These are phyloP conservation scores for Ameiurus melas DNA, from an alignment of 2,113 vertebrate species.

Conservation along the genomic window DNA sequence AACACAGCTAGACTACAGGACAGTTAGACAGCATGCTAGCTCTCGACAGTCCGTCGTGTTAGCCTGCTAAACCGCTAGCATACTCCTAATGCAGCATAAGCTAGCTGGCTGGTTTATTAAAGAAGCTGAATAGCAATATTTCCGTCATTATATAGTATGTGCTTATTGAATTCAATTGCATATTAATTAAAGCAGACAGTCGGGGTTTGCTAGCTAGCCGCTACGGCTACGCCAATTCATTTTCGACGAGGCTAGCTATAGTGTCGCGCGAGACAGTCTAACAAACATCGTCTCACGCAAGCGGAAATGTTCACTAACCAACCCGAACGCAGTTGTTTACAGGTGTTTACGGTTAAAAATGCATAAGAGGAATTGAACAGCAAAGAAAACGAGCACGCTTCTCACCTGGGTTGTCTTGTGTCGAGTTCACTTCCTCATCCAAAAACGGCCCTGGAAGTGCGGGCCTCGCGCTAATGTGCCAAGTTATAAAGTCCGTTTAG, in stretches of 20 bases:
- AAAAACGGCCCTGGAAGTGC: slow-evolving; percentile 69
- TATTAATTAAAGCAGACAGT: neutral
- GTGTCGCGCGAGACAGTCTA: neutral
- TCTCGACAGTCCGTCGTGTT: neutral
- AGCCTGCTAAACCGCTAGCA: slow-evolving; percentile 7
- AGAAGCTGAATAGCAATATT: too few relatives aligned
- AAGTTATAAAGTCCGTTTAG: slow-evolving; percentile 67
- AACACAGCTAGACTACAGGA: neutral
- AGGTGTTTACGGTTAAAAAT: neutral
- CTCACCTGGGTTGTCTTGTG: slow-evolving; percentile 63
- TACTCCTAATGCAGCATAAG: too few relatives aligned
- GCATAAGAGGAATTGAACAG: too few relatives aligned
- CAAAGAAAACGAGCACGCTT: neutral
- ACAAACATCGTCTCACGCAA: neutral
- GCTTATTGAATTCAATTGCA: neutral
- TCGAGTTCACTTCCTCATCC: slow-evolving; percentile 67
- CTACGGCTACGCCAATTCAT: neutral
- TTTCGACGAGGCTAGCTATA: neutral
- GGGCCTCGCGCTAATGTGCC: slow-evolving; percentile 69
- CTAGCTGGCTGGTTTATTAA: neutral
- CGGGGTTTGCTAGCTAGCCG: neutral
- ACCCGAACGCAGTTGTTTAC: neutral
- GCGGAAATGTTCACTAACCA: neutral
- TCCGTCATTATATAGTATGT: neutral
- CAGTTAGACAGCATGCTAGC: neutral